These are phyloP conservation scores for Marmota flaviventris DNA, from an alignment of 2,113 vertebrate species.

Conservation along the genomic window DNA sequence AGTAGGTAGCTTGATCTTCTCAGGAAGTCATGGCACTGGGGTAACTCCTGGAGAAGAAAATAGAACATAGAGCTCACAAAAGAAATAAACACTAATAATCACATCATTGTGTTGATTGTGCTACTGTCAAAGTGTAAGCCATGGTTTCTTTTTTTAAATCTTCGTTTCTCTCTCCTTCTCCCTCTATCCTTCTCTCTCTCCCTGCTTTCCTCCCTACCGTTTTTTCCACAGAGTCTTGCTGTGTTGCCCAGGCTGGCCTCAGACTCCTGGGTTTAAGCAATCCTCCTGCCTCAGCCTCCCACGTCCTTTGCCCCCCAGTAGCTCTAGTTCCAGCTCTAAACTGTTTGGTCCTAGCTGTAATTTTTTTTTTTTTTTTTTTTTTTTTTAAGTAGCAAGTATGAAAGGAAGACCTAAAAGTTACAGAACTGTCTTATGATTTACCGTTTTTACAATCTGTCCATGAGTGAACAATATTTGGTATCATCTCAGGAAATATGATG, in stretches of 20 bases:
- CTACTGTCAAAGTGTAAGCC: background rate
- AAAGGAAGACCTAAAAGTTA: conserved; percentile 30
- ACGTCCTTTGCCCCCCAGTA: background rate
- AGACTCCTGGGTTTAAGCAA: background rate
- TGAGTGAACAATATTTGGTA: background rate
- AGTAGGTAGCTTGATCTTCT: background rate
- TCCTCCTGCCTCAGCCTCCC: background rate
- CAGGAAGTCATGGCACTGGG: background rate
- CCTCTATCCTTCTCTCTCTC: too few relatives aligned
- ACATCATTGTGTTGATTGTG: background rate
- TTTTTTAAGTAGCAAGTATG: conserved; percentile 12
- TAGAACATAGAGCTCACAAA: background rate
- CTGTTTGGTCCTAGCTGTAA: too few relatives aligned
- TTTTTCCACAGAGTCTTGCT: background rate
- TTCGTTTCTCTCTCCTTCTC: too few relatives aligned
- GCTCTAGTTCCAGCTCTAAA: background rate
- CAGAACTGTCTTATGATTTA: background rate
- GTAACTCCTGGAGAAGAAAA: background rate
- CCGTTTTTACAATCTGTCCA: background rate
- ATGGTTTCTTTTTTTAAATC: background rate
- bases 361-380: background rate
- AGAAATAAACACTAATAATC: background rate
- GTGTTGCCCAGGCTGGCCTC: background rate
- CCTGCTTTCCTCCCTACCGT: too few relatives aligned
- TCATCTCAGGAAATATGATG: background rate